Conservation (phyloP, 2,888 invertebrate genomes). For the Patella depressa region DNA sequence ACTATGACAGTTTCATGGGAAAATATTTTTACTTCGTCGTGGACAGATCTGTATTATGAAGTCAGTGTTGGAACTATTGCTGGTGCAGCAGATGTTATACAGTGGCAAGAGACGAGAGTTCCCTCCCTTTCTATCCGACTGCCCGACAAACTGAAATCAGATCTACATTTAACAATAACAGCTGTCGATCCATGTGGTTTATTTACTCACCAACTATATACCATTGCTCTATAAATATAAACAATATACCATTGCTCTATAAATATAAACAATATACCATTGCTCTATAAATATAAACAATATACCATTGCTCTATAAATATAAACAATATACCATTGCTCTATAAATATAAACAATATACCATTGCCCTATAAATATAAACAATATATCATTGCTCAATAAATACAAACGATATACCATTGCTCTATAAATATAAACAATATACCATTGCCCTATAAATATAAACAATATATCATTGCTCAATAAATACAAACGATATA, state of each 20-base stretch:
- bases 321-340: background rate
- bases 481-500: background rate
- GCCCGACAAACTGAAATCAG: background rate
- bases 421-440: background rate
- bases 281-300: background rate
- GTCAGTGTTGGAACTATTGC: background rate
- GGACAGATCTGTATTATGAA: background rate
- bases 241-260: background rate
- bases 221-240: background rate
- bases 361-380: background rate
- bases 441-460: no score
- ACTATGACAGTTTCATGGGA: background rate
- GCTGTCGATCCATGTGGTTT: background rate
- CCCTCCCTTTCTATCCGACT: background rate
- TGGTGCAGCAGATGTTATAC: background rate
- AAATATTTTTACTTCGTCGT: background rate
- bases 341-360: background rate
- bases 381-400: background rate
- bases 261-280: background rate
- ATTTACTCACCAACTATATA: background rate
- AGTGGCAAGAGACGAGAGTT: background rate
- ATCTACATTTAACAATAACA: background rate
- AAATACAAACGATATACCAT: background rate
- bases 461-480: background rate
- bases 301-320: background rate